Evolutionary conservation across 1,140 invertebrate species (phyloP).

Genomic region (Paralvinella palmiformis): DNA sequence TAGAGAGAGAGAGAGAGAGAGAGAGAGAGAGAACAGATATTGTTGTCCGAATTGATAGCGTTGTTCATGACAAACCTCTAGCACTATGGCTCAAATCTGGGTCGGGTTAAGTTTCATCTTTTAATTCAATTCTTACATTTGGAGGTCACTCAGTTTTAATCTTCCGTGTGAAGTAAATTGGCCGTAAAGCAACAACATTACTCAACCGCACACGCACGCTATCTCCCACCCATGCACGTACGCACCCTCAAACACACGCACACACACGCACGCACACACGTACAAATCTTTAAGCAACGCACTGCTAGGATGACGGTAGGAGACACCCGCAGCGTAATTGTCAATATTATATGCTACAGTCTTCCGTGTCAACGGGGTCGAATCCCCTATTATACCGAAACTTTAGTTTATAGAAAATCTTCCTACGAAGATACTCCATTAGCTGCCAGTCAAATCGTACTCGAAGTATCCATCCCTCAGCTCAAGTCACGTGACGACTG

Average conservation of each 20-base stretch:
- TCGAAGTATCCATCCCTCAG: too few species aligned
- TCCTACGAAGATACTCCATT: too few species aligned
- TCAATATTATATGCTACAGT: background rate
- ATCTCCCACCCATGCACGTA: background rate
- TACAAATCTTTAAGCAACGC: background rate
- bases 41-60: too few species aligned
- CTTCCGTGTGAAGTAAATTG: background rate
- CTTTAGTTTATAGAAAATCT: background rate
- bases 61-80: too few species aligned
- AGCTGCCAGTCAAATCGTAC: too few species aligned
- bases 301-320: background rate
- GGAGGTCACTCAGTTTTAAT: background rate
- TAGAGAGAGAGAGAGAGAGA: background rate
- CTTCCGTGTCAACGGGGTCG: background rate
- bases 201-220: constrained; percentile 4
- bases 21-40: too few species aligned
- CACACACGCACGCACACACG: background rate
- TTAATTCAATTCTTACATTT: background rate
- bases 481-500: too few species aligned
- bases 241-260: background rate
- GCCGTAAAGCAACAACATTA: constrained; percentile 7
- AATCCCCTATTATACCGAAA: background rate
- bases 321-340: background rate
- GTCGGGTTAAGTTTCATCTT: too few species aligned
- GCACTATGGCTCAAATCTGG: too few species aligned